phyloP scores from a whole-genome alignment of 2,888 invertebrate genomes.

The Dynastes tityus region DNA sequence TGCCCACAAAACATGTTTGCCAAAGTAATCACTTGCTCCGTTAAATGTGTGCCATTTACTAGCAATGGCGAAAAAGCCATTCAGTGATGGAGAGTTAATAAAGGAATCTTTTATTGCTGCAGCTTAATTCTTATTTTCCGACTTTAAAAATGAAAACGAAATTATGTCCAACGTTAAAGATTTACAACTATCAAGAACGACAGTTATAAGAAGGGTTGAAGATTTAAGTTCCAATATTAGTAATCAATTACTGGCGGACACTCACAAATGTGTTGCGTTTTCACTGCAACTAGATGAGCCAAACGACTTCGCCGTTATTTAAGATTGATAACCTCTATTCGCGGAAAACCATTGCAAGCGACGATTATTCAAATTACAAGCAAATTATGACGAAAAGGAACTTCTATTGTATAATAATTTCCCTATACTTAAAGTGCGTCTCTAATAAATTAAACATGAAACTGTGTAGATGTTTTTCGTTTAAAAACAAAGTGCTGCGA shows the following conservation, averaged over 20 bases:
- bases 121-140: not conserved
- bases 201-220: not conserved
- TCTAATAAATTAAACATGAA: too few relatives aligned
- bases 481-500: too few relatives aligned
- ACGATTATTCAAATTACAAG: too few relatives aligned
- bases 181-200: conserved; percentile 5
- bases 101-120: not conserved
- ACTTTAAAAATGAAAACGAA: not conserved
- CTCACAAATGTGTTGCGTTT: not conserved
- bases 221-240: not conserved
- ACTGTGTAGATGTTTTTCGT: too few relatives aligned
- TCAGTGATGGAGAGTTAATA: not conserved
- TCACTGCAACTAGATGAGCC: not conserved
- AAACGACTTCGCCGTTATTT: too few relatives aligned
- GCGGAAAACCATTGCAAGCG: too few relatives aligned
- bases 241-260: not conserved
- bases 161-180: not conserved
- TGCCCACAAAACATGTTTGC: not conserved
- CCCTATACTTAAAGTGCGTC: too few relatives aligned
- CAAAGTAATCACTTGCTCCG: not conserved
- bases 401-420: too few relatives aligned
- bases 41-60: not conserved
- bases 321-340: too few relatives aligned
- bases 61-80: not conserved
- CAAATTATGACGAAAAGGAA: too few relatives aligned